These are phyloP conservation scores for Phorcus lineatus DNA, from an alignment of 2,888 invertebrate genomes.

Conservation along the genomic window DNA sequence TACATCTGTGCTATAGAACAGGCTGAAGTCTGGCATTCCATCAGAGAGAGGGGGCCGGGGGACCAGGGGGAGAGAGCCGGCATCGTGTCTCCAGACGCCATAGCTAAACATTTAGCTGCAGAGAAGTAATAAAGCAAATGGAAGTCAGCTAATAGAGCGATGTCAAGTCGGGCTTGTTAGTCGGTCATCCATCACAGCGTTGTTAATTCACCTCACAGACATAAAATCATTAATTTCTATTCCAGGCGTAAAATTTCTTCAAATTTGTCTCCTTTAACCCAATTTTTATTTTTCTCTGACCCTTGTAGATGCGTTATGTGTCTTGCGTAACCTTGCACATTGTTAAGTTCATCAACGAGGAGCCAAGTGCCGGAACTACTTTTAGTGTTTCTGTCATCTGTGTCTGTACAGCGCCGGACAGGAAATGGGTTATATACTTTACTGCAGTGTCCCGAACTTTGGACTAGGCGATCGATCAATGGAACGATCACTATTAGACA, in stretches of 20 bases:
- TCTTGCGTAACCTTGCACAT: neutral
- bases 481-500: no score
- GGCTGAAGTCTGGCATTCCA: neutral
- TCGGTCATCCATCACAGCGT: conserved; percentile 33
- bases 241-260: conserved; percentile 24
- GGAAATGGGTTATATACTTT: no score
- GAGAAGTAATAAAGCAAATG: conserved; percentile 37
- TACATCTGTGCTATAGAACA: conserved; percentile 22
- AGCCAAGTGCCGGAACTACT: neutral
- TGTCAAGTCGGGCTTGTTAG: conserved; percentile 30
- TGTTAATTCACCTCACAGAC: conserved; percentile 33
- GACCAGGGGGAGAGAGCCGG: neutral
- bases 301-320: neutral
- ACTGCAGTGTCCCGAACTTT: no score
- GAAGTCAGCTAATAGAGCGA: conserved; percentile 29
- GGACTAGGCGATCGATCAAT: no score
- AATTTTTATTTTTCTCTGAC: conserved; percentile 1
- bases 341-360: neutral
- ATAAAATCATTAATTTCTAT: conserved; percentile 37
- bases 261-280: conserved; percentile 20
- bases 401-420: no score
- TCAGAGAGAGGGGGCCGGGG: neutral
- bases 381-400: no score
- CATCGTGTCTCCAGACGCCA: neutral
- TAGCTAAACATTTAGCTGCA: conserved; percentile 33